Evolutionary conservation across 2,113 vertebrate species (phyloP), one percentile per base, ranked within the genome.

Genomic region (Corythoichthys haematopterus): DNA sequence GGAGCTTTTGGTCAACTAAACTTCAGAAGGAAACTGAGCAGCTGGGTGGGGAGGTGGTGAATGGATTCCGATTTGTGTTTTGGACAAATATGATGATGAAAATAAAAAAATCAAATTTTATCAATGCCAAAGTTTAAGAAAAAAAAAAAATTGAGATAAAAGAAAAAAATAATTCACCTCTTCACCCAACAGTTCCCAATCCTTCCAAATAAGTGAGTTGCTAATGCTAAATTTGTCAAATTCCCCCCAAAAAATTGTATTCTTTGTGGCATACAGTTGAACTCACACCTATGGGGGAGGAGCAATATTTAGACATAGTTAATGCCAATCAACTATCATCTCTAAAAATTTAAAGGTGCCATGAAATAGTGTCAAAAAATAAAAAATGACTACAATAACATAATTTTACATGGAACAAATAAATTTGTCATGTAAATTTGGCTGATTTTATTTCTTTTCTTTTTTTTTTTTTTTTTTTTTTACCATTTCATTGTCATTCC

Each of bases 1-100:
- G 71, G 94, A 95, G 77, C 85, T 98, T 43, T 76, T 87, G 80
- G 87, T 86, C 74, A 85, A 87, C 76, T 86, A 85, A 81, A 63
- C 66, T n/a, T 15, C 68, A 64, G 48, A 37, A 37, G 45, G 20
- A 68, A 50, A 65, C 55, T 0, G 50, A 52, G 20, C 57, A 45
- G 66, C 12, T 11, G 47, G 65, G 51, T 51, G 51, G 61, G 73
- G 63, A 43, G 53, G 37, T 59, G 67, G 62, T 59, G 15, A 69
- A 56, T 35, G 48, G 74, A 40, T 38, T 40, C 9, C 12, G 3
- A 9, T 53, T 20, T 53, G 28, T 12, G 3, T 56, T 56, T 56
- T 15, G 35, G 12, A 15, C 57, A 9, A 16, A 59, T 11, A 55
- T 13, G 3, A 60, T 43, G 40, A 1, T 38, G 8, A 3, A 60